Percentiles rank a stretch among this genome's conserved stretches.
These are phyloP conservation scores for Muntiacus reevesi DNA, from an alignment of 2,113 vertebrate species.

Conservation along the genomic window DNA sequence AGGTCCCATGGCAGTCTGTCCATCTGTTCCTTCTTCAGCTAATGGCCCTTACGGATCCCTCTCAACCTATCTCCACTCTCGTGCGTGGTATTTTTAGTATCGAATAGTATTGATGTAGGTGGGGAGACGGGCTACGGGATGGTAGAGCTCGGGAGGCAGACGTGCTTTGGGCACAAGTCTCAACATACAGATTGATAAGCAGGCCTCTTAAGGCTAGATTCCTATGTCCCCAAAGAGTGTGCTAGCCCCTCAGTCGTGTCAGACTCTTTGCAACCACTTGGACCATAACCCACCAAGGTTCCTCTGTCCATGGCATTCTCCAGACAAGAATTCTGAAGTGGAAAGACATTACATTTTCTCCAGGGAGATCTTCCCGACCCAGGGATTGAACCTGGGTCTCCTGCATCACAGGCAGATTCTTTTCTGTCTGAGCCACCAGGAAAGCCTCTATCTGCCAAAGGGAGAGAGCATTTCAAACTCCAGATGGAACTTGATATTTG, in stretches of 20 bases:
- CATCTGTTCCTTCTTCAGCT: not conserved
- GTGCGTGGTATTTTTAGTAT: not conserved
- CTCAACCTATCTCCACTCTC: not conserved
- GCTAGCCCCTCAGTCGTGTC: not conserved
- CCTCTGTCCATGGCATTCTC: not conserved
- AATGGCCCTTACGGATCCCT: not conserved
- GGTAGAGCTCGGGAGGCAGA: not conserved
- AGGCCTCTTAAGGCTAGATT: not conserved
- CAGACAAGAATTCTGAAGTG: not conserved
- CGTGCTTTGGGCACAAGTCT: not conserved
- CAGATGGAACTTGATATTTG: not conserved
- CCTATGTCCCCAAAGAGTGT: not conserved
- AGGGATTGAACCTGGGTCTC: not conserved
- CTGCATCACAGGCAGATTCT: not conserved
- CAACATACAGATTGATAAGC: not conserved
- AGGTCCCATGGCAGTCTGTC: too few relatives aligned
- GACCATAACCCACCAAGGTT: not conserved
- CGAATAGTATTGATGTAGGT: not conserved
- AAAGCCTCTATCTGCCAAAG: not conserved
- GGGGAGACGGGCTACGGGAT: rapidly evolving
- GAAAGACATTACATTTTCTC: not conserved
- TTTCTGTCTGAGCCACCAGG: not conserved
- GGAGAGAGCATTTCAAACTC: not conserved
- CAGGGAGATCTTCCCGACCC: not conserved
- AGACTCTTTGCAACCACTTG: not conserved